Conservation (phyloP, 2,113 vertebrate genomes). For the Cepphus grylle region DNA sequence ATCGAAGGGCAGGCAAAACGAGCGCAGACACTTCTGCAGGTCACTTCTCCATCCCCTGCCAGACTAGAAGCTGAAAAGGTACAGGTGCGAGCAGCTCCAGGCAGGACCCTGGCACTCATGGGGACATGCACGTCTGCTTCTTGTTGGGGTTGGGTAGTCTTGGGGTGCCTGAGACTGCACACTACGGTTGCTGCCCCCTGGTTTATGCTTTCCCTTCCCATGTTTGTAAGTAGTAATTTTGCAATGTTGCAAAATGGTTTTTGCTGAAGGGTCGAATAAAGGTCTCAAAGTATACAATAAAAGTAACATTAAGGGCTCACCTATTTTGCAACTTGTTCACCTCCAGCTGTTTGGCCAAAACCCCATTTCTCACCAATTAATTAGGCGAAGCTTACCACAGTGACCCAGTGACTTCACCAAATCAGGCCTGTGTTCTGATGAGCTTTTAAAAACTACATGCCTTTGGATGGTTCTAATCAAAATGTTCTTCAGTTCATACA, state of each 20-base stretch:
- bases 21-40: background rate
- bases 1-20: background rate
- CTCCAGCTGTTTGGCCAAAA: background rate
- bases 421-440: background rate
- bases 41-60: background rate
- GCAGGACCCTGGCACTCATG: too few species aligned
- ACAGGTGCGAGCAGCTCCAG: fast-evolving
- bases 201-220: background rate
- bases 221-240: background rate
- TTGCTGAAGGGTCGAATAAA: background rate
- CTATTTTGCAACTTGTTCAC: background rate
- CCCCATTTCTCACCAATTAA: background rate
- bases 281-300: background rate
- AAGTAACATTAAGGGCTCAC: background rate
- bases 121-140: background rate
- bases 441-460: background rate
- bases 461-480: background rate
- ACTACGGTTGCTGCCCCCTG: background rate
- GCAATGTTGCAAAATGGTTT: background rate
- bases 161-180: too few species aligned
- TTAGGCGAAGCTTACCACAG: background rate
- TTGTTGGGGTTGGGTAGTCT: too few species aligned
- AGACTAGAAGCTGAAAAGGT: background rate
- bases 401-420: background rate
- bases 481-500: background rate